Percentiles rank a stretch among this genome's conserved stretches.
phyloP scores from a whole-genome alignment of 2,888 invertebrate genomes.

The Dinocampus coccinellae region DNA sequence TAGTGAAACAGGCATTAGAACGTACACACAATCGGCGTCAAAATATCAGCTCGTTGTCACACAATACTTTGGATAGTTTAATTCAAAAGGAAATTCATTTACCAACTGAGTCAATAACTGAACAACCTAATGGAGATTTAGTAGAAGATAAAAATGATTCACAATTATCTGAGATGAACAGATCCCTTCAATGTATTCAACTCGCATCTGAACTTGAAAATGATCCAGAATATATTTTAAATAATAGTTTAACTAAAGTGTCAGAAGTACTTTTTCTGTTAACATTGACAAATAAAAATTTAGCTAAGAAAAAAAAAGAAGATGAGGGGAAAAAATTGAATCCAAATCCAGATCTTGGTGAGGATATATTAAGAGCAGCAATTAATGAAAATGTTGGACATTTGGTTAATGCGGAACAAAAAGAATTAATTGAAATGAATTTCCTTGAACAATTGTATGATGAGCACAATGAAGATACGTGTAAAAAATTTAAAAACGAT shows the following conservation, averaged over 20 bases:
- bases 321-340: constrained; percentile 8
- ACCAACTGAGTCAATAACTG: not conserved
- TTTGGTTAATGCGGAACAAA: constrained; percentile 29
- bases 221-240: constrained; percentile 34
- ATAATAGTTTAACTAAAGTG: constrained; percentile 47
- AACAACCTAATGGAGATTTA: not conserved
- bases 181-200: constrained; percentile 36
- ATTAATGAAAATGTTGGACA: constrained; percentile 40
- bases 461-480: constrained; percentile 5
- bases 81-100: not conserved
- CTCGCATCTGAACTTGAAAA: not conserved
- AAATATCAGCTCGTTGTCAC: not conserved
- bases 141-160: not conserved
- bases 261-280: constrained; percentile 48
- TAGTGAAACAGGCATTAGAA: constrained; percentile 31
- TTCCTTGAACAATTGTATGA: constrained; percentile 30
- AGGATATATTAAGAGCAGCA: constrained; percentile 35
- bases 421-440: constrained; percentile 32
- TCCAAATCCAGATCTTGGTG: constrained; percentile 37
- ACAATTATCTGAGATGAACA: not conserved
- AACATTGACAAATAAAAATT: constrained; percentile 40
- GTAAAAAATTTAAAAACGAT: not conserved
- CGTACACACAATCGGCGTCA: constrained; percentile 34
- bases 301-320: constrained; percentile 9
- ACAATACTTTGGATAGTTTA: not conserved